Evolutionary conservation across 2,113 vertebrate species (phyloP).

Genomic region (Chrysemys picta): DNA sequence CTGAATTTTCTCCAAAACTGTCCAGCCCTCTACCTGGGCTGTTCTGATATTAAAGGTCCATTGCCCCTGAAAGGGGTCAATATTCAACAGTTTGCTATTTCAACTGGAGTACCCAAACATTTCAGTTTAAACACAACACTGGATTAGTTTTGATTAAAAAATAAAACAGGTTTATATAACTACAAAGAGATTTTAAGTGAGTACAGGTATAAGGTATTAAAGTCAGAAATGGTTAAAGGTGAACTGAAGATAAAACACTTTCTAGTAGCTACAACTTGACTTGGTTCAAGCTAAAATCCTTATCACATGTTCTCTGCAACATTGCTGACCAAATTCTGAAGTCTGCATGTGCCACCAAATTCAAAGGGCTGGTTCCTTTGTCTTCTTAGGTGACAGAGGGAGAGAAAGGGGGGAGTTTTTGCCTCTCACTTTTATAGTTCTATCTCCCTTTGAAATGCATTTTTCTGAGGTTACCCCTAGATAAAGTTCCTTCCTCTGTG

Average conservation of each 20-base stretch:
- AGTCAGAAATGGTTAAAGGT: not conserved
- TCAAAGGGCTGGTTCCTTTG: not conserved
- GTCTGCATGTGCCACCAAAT: not conserved
- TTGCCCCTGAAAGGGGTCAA: not conserved
- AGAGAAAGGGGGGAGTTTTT: not conserved
- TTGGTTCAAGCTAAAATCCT: not conserved
- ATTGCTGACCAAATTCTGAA: not conserved
- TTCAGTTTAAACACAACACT: not conserved
- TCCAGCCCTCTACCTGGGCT: not conserved
- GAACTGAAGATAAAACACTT: not conserved
- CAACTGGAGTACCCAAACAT: not conserved
- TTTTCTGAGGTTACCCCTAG: not conserved
- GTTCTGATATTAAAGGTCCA: not conserved
- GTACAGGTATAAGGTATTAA: not conserved
- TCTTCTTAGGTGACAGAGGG: not conserved
- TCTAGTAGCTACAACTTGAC: not conserved
- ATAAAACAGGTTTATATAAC: not conserved
- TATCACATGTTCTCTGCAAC: not conserved
- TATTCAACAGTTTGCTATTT: not conserved
- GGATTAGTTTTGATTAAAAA: not conserved
- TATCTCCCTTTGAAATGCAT: not conserved
- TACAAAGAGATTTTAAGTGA: not conserved
- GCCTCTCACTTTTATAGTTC: not conserved
- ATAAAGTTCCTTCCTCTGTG: not conserved
- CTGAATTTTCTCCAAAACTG: not conserved